phyloP scores from a whole-genome alignment of 2,113 vertebrate genomes.

The Sitta europaea region DNA sequence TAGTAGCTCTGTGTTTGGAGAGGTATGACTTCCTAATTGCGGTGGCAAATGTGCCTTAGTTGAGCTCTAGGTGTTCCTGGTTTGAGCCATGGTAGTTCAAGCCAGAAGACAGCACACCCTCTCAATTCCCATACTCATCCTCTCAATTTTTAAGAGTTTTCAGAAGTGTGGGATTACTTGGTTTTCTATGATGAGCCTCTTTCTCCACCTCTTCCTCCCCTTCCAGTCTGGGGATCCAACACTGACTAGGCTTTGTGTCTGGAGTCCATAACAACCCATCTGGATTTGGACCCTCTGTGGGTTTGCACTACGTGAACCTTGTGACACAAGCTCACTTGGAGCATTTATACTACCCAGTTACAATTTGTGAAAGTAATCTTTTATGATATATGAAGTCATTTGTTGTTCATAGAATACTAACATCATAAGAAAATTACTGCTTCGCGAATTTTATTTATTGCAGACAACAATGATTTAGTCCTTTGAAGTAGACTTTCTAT shows the following conservation, averaged over 20 bases:
- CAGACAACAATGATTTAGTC: background rate
- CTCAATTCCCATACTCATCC: background rate
- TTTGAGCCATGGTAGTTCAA: background rate
- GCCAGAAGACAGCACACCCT: background rate
- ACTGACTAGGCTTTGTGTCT: background rate
- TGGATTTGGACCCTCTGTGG: background rate
- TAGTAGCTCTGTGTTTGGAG: background rate
- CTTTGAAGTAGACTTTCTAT: background rate
- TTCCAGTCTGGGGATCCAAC: background rate
- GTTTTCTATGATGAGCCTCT: background rate
- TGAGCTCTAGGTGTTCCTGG: background rate
- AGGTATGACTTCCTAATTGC: background rate
- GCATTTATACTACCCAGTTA: background rate
- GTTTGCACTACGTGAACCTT: background rate
- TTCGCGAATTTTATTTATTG: constrained; percentile 6
- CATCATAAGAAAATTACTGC: background rate
- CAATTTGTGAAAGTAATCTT: background rate
- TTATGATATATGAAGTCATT: background rate
- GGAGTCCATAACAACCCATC: background rate
- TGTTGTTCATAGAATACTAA: background rate
- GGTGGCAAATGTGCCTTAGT: background rate
- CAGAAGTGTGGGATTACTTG: background rate
- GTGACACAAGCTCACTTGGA: background rate
- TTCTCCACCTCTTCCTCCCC: background rate
- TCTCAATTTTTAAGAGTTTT: background rate